Evolutionary conservation across 2,888 invertebrate species (phyloP).

Genomic region (Acanthopleura granulata): DNA sequence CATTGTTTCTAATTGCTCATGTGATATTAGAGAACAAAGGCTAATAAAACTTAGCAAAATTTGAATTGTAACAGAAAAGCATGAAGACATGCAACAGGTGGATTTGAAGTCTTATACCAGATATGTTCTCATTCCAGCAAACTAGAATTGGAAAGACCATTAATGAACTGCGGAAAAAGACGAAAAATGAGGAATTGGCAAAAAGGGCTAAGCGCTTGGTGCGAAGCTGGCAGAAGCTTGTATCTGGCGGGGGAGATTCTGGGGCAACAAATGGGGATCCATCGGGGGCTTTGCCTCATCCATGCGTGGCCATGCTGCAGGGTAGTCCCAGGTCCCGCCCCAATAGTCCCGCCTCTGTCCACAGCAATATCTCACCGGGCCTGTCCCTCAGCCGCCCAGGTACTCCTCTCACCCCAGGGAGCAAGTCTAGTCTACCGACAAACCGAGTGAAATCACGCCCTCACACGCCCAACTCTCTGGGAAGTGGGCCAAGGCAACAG

Average conservation of each 20-base stretch:
- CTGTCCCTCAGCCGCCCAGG: conserved; percentile 31
- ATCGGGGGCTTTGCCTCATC: conserved; percentile 26
- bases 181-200: conserved; percentile 85
- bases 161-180: conserved; percentile 90
- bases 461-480: background rate
- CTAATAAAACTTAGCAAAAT: too few relatives aligned
- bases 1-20: too few relatives aligned
- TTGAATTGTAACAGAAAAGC: too few relatives aligned
- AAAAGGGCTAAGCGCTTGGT: conserved; percentile 92
- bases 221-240: conserved; percentile 91
- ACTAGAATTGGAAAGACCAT: conserved; percentile 94
- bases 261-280: conserved; percentile 53
- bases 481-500: background rate
- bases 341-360: conserved; percentile 44
- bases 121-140: conserved; percentile 75
- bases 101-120: too few relatives aligned
- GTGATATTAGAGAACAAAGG: too few relatives aligned
- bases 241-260: conserved; percentile 63
- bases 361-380: conserved; percentile 36
- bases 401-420: conserved; percentile 26
- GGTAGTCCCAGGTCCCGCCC: conserved; percentile 39
- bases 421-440: background rate
- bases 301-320: conserved; percentile 30
- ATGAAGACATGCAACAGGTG: too few relatives aligned
- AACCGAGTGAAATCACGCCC: background rate